Evolutionary conservation across 2,888 invertebrate species (phyloP), one percentile per base, ranked within the genome.

Genomic region (Plemyria rubiginata): DNA sequence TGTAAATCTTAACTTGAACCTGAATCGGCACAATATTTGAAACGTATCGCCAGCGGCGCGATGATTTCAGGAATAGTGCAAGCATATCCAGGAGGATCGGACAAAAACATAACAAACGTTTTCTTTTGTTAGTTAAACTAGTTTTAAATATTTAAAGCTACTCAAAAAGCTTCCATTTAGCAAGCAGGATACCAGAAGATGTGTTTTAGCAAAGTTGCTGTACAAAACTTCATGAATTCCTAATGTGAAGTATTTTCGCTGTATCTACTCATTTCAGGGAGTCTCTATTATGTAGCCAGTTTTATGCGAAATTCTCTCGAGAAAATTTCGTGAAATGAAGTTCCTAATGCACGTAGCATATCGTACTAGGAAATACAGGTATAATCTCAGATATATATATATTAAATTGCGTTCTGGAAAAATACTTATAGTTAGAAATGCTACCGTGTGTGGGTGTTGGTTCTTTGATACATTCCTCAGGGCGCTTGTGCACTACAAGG

Each of bases 141-240:
- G 41, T 52, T 43, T 36, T 43, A 51, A 43, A 58, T 43, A 51
- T 58, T 58, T 51, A 51, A 13, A 58, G 36, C n/a, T 50, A 32
- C 50, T 51, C 45, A 29, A 16, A 51, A 16, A 50, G 36, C 49
- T 57, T 57, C 54, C 48, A 28, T 49, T 49, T 59, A 51, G 55
- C 49, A 50, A 55, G 40, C 41, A 43, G 54, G 55, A 64, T 53
- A 54, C 55, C 53, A 54, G 22, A 56, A 59, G 40, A 40, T 53
- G 46, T 46, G 54, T 36, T 59, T 43, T 53, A 29, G 49, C 50
- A 22, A 52, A 64, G 64, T 41, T 60, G 49, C 41, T 60, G 52
- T 45, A 45, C 52, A 57, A 58, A 61, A 49, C 54, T 57, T 55
- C 57, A 57, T 63, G 60, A 62, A 60, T 66, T 60, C 51, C 56